Percentiles rank a stretch among this genome's conserved stretches.
phyloP scores from a whole-genome alignment of 2,797 vertebrate genomes.

The Hapalemur alaotrensis region DNA sequence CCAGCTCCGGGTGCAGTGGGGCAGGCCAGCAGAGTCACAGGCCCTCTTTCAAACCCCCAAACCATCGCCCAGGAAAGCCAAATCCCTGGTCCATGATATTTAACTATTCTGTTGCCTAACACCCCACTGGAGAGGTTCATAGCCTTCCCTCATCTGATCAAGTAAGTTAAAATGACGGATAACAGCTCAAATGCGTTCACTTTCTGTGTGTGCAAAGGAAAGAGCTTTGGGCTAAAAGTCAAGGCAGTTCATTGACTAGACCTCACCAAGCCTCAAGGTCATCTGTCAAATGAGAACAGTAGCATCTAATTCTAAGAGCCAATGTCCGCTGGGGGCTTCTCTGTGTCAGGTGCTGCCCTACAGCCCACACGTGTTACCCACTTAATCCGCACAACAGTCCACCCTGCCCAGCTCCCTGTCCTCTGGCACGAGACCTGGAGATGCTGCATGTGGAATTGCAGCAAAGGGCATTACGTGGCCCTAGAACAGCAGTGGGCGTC shows the following conservation, averaged over 20 bases:
- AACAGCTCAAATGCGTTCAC: neutral
- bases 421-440: neutral
- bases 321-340: neutral
- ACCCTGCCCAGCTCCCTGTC: too few relatives aligned
- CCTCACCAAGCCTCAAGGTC: neutral
- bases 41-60: conserved; percentile 11
- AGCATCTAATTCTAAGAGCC: neutral
- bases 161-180: neutral
- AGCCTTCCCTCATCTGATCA: neutral
- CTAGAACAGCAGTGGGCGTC: neutral
- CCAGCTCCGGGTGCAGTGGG: neutral
- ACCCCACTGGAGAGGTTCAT: neutral
- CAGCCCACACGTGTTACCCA: rapidly evolving
- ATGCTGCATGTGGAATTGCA: rapidly evolving
- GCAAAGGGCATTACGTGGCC: neutral
- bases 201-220: neutral
- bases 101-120: neutral
- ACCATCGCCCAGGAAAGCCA: neutral
- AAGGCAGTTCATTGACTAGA: neutral
- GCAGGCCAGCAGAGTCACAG: neutral
- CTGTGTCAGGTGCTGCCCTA: neutral
- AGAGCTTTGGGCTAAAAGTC: neutral
- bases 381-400: rapidly evolving
- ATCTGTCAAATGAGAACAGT: neutral
- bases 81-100: neutral